Evolutionary conservation across 2,888 invertebrate species (phyloP), one percentile per base, ranked within the genome.

Genomic region (Anthrax anthrax): DNA sequence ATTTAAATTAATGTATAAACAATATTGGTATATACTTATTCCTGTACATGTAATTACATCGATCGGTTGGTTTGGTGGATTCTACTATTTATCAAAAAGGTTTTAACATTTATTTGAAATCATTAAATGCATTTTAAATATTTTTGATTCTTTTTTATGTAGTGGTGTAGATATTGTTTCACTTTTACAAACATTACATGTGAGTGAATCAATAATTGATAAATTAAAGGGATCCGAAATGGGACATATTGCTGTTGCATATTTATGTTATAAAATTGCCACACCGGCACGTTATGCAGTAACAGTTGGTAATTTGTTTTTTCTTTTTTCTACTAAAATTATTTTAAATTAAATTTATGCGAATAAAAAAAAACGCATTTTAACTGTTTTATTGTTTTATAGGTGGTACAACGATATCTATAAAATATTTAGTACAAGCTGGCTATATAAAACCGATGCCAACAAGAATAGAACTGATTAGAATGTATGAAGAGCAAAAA

Each of bases 11-110:
- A 87, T 95, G 82, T 89, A 89, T 62, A 85, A 84, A 63, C 85
- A 94, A 62, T 96, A 97, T 70, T 97, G 97, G 89, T 94, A 97
- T 69, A 86, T 97, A 46, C 70, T 95, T 47, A 72, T 97, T 47
- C 96, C 92, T 5, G 96, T 98, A 3, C 97, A 98, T 69, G 61
- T 86, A 42, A 76, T 80, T 17, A 94, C 94, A 12, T 97, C 95
- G 3, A 71, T 78, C 32, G 73, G 83, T 47, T 98, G 96, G 96
- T 81, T 86, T 65, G 85, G 83, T 16, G 71, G 80, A 18, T 91
- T 94, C 68, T 97, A 92, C 69, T 82, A 85, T 61, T 69, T 82
- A 56, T 85, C 89, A 12, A 78, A 80, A 67, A 87, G 88, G 94
- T 94, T 39, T 19, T 16, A 43, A 14, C 12, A 12, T 6, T 29